phyloP scores from a whole-genome alignment of 2,888 invertebrate species.

The Tachina lurida region DNA sequence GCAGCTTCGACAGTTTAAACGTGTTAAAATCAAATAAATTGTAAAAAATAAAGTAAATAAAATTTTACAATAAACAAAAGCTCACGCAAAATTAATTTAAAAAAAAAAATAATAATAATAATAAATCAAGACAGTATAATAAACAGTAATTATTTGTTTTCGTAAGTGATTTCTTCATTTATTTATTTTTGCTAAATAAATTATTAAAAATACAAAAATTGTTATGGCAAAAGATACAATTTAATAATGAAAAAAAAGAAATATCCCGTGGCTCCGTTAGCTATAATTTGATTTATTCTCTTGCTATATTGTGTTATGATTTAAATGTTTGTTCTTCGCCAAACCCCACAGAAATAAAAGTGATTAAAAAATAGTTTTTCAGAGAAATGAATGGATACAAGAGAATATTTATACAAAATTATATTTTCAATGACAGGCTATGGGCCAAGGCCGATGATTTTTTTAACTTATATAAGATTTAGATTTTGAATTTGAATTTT shows the following conservation, averaged over 20 bases:
- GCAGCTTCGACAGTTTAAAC: conserved; percentile 72
- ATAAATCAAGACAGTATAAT: conserved; percentile 31
- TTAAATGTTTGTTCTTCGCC: neutral
- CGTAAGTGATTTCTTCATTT: conserved; percentile 64
- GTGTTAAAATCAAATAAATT: conserved; percentile 43
- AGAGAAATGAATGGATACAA: conserved; percentile 27
- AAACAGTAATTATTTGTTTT: conserved; percentile 50
- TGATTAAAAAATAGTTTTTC: conserved; percentile 30
- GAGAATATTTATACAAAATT: neutral
- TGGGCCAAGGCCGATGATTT: conserved; percentile 42
- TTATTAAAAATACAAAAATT: neutral
- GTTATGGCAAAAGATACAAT: conserved; percentile 27
- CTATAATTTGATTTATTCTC: conserved; percentile 28
- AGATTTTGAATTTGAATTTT: conserved; percentile 35
- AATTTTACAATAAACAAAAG: conserved; percentile 33
- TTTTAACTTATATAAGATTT: conserved; percentile 32
- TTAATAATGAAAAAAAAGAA: conserved; percentile 1
- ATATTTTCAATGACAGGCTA: neutral
- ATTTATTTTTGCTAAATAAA: neutral
- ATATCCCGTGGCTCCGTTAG: conserved; percentile 9
- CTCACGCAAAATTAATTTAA: conserved; percentile 53
- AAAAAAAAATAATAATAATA: neutral
- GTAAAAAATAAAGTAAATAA: conserved; percentile 30
- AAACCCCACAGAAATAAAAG: conserved; percentile 2
- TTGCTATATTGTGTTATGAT: neutral